These are phyloP conservation scores for Heliconius hewitsoni DNA, from an alignment of 1,140 invertebrate genomes.

Conservation along the genomic window DNA sequence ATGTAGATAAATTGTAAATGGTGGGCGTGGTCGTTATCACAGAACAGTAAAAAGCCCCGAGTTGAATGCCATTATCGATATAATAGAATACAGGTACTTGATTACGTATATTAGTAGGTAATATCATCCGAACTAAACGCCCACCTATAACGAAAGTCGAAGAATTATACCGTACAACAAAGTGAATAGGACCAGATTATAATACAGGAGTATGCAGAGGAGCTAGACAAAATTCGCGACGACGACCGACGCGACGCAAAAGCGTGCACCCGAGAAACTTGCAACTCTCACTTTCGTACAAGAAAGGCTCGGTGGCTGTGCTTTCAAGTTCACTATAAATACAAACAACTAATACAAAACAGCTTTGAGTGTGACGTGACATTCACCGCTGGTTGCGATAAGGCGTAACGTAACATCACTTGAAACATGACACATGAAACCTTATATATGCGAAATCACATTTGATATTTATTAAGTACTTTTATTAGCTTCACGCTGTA, in stretches of 20 bases:
- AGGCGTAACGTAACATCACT: slow-evolving; percentile 15
- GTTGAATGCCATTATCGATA: slow-evolving; percentile 42
- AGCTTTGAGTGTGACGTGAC: slow-evolving; percentile 54
- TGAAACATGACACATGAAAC: not conserved
- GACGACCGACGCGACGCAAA: slow-evolving; percentile 53
- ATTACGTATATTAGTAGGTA: slow-evolving; percentile 27
- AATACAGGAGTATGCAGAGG: slow-evolving; percentile 32
- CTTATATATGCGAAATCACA: not conserved
- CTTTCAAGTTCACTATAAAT: slow-evolving; percentile 58
- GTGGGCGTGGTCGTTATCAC: slow-evolving; percentile 56
- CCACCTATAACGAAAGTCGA: not conserved
- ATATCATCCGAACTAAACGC: not conserved
- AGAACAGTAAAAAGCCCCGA: slow-evolving; percentile 41
- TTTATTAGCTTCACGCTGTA: too few relatives aligned
- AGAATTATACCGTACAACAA: not conserved
- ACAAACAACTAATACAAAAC: slow-evolving; percentile 60
- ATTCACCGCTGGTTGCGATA: slow-evolving; percentile 55
- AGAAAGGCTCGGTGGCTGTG: slow-evolving; percentile 58
- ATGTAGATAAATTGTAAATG: slow-evolving; percentile 54
- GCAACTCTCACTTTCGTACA: slow-evolving; percentile 72
- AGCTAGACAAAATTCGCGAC: slow-evolving; percentile 50
- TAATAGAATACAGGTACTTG: slow-evolving; percentile 9
- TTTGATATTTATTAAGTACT: too few relatives aligned
- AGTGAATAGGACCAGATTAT: not conserved
- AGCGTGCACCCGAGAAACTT: slow-evolving; percentile 62